Conservation (phyloP, 2,797 vertebrate genomes). For the Cephalopachus bancanus region DNA sequence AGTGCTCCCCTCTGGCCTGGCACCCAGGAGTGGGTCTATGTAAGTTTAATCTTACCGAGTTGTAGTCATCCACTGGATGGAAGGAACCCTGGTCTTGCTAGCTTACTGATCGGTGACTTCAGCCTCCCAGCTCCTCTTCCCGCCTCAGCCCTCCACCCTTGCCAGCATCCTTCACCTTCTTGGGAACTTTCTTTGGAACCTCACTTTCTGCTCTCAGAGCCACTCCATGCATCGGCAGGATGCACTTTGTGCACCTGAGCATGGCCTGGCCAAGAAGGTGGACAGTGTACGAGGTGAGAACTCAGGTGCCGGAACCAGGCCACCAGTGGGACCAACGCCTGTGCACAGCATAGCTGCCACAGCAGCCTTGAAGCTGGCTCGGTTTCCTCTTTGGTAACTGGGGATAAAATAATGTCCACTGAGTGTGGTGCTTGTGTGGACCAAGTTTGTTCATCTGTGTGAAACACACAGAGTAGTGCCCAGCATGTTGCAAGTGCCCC, state of each 20-base stretch:
- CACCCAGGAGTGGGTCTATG: not conserved
- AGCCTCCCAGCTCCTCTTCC: not conserved
- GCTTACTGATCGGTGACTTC: not conserved
- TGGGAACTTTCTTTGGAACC: not conserved
- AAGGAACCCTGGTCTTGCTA: not conserved
- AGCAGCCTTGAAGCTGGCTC: not conserved
- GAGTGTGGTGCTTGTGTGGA: not conserved
- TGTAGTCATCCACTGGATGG: not conserved
- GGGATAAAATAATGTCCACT: not conserved
- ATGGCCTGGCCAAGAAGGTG: not conserved
- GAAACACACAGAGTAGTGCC: not conserved
- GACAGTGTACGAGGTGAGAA: not conserved
- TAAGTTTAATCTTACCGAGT: slow-evolving; percentile 30
- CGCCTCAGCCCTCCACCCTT: not conserved
- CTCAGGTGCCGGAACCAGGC: no score
- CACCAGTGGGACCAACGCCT: no score
- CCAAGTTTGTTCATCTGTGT: not conserved
- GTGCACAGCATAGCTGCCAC: no score
- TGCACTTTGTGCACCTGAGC: not conserved
- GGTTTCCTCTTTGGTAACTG: not conserved
- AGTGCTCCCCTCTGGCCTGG: not conserved
- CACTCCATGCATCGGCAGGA: not conserved
- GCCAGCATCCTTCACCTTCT: not conserved
- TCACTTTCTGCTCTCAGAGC: not conserved
- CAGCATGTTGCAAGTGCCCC: not conserved